Evolutionary conservation across 2,888 invertebrate genomes (phyloP), one percentile per base, ranked within the genome.

Genomic region (Cephalotes varians): DNA sequence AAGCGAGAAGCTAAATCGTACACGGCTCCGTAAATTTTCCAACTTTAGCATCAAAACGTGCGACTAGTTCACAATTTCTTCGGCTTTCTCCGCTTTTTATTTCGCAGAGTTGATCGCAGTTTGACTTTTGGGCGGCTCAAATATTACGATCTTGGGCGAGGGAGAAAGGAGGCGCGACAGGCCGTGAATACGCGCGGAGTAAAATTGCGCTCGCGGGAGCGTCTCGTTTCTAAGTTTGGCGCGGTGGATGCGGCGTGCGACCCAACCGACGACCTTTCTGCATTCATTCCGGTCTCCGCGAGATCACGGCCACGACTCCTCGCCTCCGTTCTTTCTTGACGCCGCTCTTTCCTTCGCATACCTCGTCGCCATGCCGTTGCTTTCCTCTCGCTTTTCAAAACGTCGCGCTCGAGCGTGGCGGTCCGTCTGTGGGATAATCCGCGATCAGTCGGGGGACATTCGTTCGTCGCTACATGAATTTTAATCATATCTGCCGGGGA

Each of bases 301-400:
- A 81, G 80, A 83, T 83, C 83, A 73, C 65, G 80, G 80, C 73
- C 62, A 72, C 76, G 73, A 49, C 54, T 79, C 72, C 51, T 25
- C 60, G 56, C 37, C 58, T 62, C 83, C 54, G 58, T 74, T 67
- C 51, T 65, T 58, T 51, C 69, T 60, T 64, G 49, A 67, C 84
- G 76, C 47, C 60, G 67, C 47, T 87, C 79, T 74, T 88, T 82
- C 69, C 81, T 85, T 69, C 81, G 65, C 79, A 47, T 73, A 69
- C 67, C 64, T 64, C 64, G 40, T 44, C 76, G 72, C 44, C 44
- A 54, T 31, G 18, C 31, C 31, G 15, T 60, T 34, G 64, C 74
- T 76, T 76, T 76, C 37, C 74, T 73, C 44, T 73, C 73, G 74
- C 64, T 60, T 73, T 58, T 60, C 58, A 60, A 73, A 34, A 60